These are phyloP conservation scores for Poeciliopsis gracilis DNA, from an alignment of 2,797 vertebrate genomes.

Conservation along the genomic window DNA sequence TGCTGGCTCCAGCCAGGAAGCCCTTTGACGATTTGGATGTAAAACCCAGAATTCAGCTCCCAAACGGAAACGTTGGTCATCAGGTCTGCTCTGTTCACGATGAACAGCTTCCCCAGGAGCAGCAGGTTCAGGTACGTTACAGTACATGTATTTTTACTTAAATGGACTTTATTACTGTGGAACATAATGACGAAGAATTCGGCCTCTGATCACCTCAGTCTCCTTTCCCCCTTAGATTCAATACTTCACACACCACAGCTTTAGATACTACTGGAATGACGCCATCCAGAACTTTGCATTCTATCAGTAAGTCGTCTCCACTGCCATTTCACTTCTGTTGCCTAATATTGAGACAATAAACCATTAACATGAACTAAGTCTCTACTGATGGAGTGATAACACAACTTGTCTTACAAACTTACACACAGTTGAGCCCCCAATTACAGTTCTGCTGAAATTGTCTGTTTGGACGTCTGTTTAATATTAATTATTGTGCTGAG, in stretches of 20 bases:
- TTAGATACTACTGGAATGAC: conserved; percentile 92
- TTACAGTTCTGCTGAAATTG: neutral
- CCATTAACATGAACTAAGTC: neutral
- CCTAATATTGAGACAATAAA: neutral
- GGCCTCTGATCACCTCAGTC: neutral
- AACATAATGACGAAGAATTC: neutral
- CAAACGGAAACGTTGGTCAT: conserved; percentile 75
- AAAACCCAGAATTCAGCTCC: conserved; percentile 54
- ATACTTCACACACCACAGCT: conserved; percentile 90
- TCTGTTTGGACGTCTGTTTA: neutral
- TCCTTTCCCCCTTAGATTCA: conserved; percentile 76
- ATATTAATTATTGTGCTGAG: neutral
- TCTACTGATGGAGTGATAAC: neutral
- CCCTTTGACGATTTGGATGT: conserved; percentile 78
- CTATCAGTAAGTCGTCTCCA: conserved; percentile 83
- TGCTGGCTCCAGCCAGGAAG: conserved; percentile 78
- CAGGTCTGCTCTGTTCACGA: conserved; percentile 51
- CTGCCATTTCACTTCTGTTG: neutral
- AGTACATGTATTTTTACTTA: neutral
- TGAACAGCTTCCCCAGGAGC: conserved; percentile 56
- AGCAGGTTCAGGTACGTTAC: conserved; percentile 53
- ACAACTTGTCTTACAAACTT: neutral
- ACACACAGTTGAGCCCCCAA: neutral
- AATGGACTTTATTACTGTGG: neutral
- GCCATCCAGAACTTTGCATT: conserved; percentile 85